phyloP scores from a whole-genome alignment of 2,888 invertebrate genomes.

The Entomobrya multifasciata region DNA sequence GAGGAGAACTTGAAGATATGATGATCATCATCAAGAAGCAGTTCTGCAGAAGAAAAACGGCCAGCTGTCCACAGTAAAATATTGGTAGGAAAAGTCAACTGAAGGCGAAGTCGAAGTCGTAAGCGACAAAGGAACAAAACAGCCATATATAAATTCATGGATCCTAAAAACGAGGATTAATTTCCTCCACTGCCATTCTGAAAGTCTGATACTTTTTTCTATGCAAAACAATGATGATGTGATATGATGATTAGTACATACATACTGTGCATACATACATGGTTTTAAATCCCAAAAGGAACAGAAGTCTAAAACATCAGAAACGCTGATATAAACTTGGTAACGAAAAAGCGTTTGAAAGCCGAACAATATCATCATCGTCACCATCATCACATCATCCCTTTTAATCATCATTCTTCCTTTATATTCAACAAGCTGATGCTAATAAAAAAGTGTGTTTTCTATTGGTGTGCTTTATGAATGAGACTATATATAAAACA shows the following conservation, averaged over 20 bases:
- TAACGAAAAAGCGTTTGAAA: slow-evolving; percentile 26
- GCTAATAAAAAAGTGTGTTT: slow-evolving; percentile 19
- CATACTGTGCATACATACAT: too few species aligned
- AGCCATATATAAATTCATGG: too few species aligned
- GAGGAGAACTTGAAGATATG: too few species aligned
- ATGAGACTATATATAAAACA: slow-evolving; percentile 29
- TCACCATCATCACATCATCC: not conserved
- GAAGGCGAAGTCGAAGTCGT: too few species aligned
- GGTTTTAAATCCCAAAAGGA: not conserved
- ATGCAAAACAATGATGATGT: slow-evolving; percentile 9
- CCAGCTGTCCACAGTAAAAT: too few species aligned
- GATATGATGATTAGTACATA: slow-evolving; percentile 8
- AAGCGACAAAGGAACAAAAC: too few species aligned
- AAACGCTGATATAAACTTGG: slow-evolving; percentile 7
- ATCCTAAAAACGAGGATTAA: too few species aligned
- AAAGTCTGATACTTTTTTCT: slow-evolving; percentile 15
- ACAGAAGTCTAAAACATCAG: too few species aligned
- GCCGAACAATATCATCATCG: slow-evolving; percentile 9
- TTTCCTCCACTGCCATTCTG: not conserved
- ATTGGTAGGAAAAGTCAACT: too few species aligned
- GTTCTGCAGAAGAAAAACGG: too few species aligned
- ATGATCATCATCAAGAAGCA: too few species aligned
- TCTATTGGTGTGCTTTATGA: slow-evolving; percentile 21
- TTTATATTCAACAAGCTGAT: not conserved
- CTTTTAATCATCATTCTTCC: slow-evolving; percentile 14